These are phyloP conservation scores for Blastobasis lacticolella DNA, from an alignment of 2,888 invertebrate genomes.

Conservation along the genomic window DNA sequence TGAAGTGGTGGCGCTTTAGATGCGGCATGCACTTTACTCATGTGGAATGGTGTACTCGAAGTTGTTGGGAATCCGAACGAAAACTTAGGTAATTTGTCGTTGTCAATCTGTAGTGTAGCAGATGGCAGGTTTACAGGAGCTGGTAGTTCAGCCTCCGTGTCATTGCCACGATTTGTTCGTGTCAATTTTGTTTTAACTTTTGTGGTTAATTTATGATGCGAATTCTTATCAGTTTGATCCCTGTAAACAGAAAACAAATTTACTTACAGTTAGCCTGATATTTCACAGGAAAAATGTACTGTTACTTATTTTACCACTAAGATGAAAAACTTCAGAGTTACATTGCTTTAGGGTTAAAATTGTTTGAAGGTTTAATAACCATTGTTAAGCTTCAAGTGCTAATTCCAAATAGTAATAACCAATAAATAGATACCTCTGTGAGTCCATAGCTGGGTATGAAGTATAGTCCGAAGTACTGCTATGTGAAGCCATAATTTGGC, in stretches of 20 bases:
- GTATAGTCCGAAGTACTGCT: conserved; percentile 52
- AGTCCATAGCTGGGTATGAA: neutral
- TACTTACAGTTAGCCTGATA: neutral
- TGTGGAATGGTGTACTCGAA: too few relatives aligned
- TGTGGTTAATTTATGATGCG: conserved; percentile 29
- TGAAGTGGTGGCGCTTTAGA: too few relatives aligned
- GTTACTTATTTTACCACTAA: neutral
- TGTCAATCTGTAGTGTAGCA: conserved; percentile 40
- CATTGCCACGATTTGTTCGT: conserved; percentile 27
- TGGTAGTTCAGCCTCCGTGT: conserved; percentile 11
- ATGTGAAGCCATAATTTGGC: conserved; percentile 74
- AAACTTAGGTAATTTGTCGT: conserved; percentile 48
- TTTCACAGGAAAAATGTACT: neutral
- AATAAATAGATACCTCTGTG: too few relatives aligned
- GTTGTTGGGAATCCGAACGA: conserved; percentile 22
- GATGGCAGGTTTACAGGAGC: conserved; percentile 37
- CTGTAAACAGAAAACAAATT: conserved; percentile 26
- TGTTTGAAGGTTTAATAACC: too few relatives aligned
- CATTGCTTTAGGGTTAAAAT: neutral
- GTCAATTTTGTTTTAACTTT: conserved; percentile 44
- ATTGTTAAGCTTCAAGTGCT: too few relatives aligned
- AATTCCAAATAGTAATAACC: too few relatives aligned
- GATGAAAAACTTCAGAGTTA: neutral
- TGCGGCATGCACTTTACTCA: too few relatives aligned
- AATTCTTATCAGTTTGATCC: conserved; percentile 17